These are phyloP conservation scores for Malachius bipustulatus DNA, from an alignment of 2,888 invertebrate genomes.

Conservation along the genomic window DNA sequence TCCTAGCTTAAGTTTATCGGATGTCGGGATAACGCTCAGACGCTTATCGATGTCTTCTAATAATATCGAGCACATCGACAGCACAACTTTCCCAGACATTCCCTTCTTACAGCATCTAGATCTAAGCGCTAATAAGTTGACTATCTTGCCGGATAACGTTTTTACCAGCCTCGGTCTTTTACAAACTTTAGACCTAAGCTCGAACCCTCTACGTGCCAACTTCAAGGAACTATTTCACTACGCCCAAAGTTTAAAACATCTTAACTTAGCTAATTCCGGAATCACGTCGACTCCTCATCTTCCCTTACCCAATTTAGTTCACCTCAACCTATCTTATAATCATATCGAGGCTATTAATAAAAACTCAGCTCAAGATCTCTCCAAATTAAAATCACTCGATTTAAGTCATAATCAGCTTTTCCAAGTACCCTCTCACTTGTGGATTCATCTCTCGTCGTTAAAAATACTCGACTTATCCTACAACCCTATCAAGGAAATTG, in stretches of 20 bases:
- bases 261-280: constrained; percentile 66
- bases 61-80: constrained; percentile 74
- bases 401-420: constrained; percentile 66
- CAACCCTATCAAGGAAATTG: constrained; percentile 68
- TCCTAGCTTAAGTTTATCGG: constrained; percentile 64
- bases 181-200: constrained; percentile 67
- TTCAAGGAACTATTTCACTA: constrained; percentile 81
- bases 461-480: constrained; percentile 67
- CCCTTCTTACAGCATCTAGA: constrained; percentile 67
- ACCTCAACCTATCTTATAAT: constrained; percentile 71
- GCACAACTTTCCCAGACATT: constrained; percentile 74
- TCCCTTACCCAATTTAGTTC: constrained; percentile 63
- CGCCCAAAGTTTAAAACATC: constrained; percentile 65
- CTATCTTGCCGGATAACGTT: constrained; percentile 78
- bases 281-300: constrained; percentile 65
- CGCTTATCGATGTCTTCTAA: constrained; percentile 69
- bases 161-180: constrained; percentile 71
- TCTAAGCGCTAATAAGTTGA: constrained; percentile 68
- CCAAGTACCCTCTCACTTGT: constrained; percentile 62
- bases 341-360: constrained; percentile 56
- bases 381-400: constrained; percentile 59
- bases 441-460: constrained; percentile 58
- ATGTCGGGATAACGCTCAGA: constrained; percentile 67
- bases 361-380: constrained; percentile 59
- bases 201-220: constrained; percentile 71